Evolutionary conservation across 1,140 invertebrate genomes (phyloP).

Genomic region (Tetramorium alpestre): DNA sequence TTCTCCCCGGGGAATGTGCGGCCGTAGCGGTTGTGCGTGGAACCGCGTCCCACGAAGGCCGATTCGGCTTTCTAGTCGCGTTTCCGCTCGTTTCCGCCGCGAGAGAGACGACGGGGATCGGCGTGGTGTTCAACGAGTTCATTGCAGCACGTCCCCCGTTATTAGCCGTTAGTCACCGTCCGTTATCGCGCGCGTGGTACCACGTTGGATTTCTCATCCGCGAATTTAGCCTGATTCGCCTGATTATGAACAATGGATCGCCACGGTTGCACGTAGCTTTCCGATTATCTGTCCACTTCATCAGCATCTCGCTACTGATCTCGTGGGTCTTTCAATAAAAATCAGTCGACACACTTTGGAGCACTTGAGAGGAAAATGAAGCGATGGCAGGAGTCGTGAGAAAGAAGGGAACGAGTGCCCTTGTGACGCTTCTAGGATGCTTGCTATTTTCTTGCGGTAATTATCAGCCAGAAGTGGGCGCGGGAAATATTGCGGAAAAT

Average conservation of each 20-base stretch:
- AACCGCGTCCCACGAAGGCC: constrained; percentile 39
- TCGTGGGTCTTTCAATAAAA: not conserved
- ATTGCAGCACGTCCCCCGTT: not conserved
- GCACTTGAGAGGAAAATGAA: constrained; percentile 60
- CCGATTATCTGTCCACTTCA: not conserved
- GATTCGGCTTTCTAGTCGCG: constrained; percentile 45
- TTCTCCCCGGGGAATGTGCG: constrained; percentile 44
- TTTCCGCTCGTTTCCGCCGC: constrained; percentile 39
- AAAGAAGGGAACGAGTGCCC: constrained; percentile 47
- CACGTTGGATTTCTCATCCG: not conserved
- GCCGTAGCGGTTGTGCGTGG: constrained; percentile 9
- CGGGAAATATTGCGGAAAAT: not conserved
- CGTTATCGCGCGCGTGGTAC: not conserved
- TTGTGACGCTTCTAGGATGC: constrained; percentile 60
- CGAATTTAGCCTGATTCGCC: not conserved
- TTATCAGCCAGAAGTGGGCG: not conserved
- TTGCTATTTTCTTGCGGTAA: constrained; percentile 62
- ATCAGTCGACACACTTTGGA: not conserved
- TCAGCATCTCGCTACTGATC: not conserved
- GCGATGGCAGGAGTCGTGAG: constrained; percentile 72
- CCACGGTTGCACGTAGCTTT: not conserved
- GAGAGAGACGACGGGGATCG: not conserved
- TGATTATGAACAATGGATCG: constrained; percentile 18
- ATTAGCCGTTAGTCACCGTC: not conserved
- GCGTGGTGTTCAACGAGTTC: not conserved